Percentiles rank a stretch among this genome's conserved stretches.
Evolutionary conservation across 2,797 vertebrate genomes (phyloP).

Genomic region (Aphelocoma californica): DNA sequence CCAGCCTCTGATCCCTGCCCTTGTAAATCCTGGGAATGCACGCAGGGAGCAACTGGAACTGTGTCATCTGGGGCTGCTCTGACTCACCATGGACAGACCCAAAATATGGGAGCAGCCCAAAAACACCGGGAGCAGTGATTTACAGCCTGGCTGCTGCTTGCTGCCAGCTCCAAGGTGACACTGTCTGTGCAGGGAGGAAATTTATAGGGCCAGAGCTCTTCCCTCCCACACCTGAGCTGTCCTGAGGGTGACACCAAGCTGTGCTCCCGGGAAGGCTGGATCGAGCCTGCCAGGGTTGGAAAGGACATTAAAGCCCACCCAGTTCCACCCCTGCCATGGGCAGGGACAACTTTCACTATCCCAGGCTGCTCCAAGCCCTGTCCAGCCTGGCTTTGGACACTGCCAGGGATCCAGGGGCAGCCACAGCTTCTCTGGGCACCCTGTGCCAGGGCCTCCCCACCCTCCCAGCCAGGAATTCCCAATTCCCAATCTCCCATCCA

Average conservation of each 20-base stretch:
- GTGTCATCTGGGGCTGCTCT: not conserved
- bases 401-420: not conserved
- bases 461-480: accelerated
- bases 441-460: accelerated
- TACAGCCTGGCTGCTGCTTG: not conserved
- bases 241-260: not conserved
- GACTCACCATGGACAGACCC: not conserved
- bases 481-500: not conserved
- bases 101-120: not conserved
- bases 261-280: accelerated
- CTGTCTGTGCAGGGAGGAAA: accelerated
- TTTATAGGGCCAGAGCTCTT: not conserved
- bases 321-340: not conserved
- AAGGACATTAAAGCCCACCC: accelerated
- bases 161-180: not conserved
- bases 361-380: accelerated
- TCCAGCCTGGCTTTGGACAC: accelerated
- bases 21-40: not conserved
- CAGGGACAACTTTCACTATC: accelerated
- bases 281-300: not conserved
- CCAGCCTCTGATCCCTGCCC: not conserved
- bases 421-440: not conserved
- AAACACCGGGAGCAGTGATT: accelerated
- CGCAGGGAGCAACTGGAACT: not conserved
- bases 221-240: not conserved